Base-by-base conservation (phyloP, 2,113 vertebrate species). In the Centropristis striata region DNA sequence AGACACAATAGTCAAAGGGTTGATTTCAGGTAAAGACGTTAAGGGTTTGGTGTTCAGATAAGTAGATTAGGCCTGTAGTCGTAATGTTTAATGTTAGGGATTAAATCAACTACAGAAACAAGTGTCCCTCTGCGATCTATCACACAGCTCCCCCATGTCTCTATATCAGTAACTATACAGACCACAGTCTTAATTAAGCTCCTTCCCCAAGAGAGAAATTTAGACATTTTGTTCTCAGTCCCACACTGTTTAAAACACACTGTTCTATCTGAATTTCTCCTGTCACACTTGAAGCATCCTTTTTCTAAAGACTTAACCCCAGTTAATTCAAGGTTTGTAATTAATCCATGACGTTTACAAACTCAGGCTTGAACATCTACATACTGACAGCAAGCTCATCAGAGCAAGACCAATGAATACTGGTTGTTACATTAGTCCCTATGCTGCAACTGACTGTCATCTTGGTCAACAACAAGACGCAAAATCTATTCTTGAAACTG, bases 161-260 rank as follows among this genome's bases (percentile, higher is more conserved):
- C 78, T 50, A 11, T 37, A 59, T 78, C 70, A 75, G 70, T 85
- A 79, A 85, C 80, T 83, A 76, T 70, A 81, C 32, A 87, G 70
- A 80, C 77, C 42, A 53, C 61, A 67, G 70, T 42, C 64, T 75
- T 87, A 88, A 87, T 90, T 88, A 85, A 81, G 72, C 51, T 4
- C 67, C 10, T 25, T 25, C 64, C 78, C 81, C 78, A 61, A 1
- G 61, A 71, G 75, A 71, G n/a, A 44, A 8, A 72, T 73, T 42
- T 66, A 69, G 46, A 58, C 54, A 2, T 39, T 66, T 69, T 64
- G 37, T 37, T 49, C 61, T 59, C 64, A 58, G 46, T 23, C 27
- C 9, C 37, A 71, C 61, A 65, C 36, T 55, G 27, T 46, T 64
- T 49, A 21, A 27, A 49, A 44, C 53, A 58, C 21, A 28, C 27